Conservation (phyloP, 1,140 invertebrate species). For the Anadara kagoshimensis region DNA sequence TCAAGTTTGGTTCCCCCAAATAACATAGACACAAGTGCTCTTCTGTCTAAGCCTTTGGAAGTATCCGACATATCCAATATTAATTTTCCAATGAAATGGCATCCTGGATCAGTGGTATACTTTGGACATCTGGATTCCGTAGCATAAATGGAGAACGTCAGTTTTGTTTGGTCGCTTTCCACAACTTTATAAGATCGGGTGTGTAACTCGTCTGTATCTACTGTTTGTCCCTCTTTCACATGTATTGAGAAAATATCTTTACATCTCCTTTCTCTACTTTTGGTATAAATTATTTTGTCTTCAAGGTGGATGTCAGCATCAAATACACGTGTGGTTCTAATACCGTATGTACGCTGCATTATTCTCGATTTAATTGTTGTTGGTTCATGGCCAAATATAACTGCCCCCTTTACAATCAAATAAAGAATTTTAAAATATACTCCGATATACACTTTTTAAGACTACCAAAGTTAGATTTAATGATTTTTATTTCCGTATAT, state of each 20-base stretch:
- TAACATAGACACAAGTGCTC: no score
- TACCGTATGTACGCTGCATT: constrained; percentile 24
- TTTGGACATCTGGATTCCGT: not conserved
- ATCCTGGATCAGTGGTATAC: constrained; percentile 11
- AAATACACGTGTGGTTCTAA: constrained; percentile 7
- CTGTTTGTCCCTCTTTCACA: constrained; percentile 11
- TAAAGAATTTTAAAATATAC: no score
- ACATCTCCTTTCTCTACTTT: constrained; percentile 2
- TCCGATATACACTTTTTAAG: no score
- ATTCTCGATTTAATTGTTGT: no score
- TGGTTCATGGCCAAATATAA: no score
- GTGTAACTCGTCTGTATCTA: not conserved
- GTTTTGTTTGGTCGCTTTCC: not conserved
- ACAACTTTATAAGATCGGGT: not conserved
- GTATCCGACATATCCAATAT: no score
- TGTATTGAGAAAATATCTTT: constrained; percentile 12
- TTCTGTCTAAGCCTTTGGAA: no score
- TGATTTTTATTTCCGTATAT: no score
- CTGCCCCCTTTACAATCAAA: no score
- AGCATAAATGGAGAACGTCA: constrained; percentile 7
- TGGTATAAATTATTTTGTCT: not conserved
- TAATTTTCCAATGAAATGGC: no score
- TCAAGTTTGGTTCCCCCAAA: no score
- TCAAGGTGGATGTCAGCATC: not conserved
- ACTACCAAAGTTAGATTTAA: no score